phyloP scores from a whole-genome alignment of 1,140 invertebrate species.

The Lasioglossum baleicum region DNA sequence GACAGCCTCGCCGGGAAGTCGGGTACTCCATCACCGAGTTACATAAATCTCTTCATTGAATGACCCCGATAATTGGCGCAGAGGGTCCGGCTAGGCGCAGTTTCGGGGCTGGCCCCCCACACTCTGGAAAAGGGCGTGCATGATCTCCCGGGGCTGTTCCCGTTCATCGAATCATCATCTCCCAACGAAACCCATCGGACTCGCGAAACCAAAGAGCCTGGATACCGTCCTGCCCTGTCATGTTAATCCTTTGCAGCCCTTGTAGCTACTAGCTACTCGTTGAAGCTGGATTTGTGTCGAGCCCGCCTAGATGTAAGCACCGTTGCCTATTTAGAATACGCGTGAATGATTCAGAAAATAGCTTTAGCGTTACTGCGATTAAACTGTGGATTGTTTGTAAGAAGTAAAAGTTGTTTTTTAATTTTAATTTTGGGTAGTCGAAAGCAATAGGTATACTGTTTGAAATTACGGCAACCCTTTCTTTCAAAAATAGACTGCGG shows the following conservation, averaged over 20 bases:
- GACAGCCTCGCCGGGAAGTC: conserved; percentile 16
- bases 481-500: too few species aligned
- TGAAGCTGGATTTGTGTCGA: too few species aligned
- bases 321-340: too few species aligned
- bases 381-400: too few species aligned
- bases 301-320: too few species aligned
- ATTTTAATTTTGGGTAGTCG: too few species aligned
- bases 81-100: conserved; percentile 15
- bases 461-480: too few species aligned
- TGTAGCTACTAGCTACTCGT: too few species aligned
- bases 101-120: conserved; percentile 49
- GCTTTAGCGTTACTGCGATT: too few species aligned
- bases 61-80: conserved; percentile 64
- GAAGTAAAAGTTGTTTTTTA: too few species aligned
- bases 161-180: conserved; percentile 21
- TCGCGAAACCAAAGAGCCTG: background rate
- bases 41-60: conserved; percentile 70
- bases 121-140: conserved; percentile 32
- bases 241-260: conserved; percentile 63
- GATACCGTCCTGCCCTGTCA: conserved; percentile 52
- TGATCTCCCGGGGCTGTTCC: conserved; percentile 29
- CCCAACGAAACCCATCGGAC: conserved; percentile 11
- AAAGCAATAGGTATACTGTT: too few species aligned
- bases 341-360: too few species aligned
- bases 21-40: conserved; percentile 68